Evolutionary conservation across 2,888 invertebrate genomes (phyloP), one percentile per base, ranked within the genome.

Genomic region (Macropis europaea): DNA sequence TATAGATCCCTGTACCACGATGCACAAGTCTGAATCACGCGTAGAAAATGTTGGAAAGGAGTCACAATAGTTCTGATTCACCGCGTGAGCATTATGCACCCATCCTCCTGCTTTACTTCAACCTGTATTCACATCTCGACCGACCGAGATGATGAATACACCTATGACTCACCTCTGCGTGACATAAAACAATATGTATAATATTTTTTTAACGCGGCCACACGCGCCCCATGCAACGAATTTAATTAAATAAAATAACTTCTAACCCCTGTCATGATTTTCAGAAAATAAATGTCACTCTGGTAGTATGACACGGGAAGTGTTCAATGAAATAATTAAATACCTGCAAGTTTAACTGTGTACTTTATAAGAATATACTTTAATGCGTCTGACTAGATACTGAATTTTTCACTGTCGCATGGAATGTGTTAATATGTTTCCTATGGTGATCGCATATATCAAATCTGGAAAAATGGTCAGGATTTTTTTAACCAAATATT

Each of bases 41-140:
- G 47, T 9, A 54, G 53, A 69, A 70, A 60, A 42, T 53, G 28
- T 42, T 22, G 3, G 22, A 42, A 56, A 68, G 52, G 42, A 59
- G 26, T 57, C 57, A 40, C 47, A 38, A 53, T 42, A 52, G 53
- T 70, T 70, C 70, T 70, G 71, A 71, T 54, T 71, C 71, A 71
- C 54, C 54, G 43, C 38, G n/a, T n/a, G 30, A 38, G 48, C 50
- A 70, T 70, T 61, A 48, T 71, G 61, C 32, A 28, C 45, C 59
- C 38, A 59, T 48, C 60, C 61, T 36, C 13, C 47, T 17, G 56
- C 48, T 32, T 68, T 53, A n/a, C 53, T 50, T 28, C 43, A 17
- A n/a, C n/a, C 36, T 24, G 28, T 43, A 5, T 34, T 45, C 59
- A 47, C 59, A 47, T 59, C 40, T 43, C 28, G 54, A 7, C 22